phyloP scores from a whole-genome alignment of 2,888 invertebrate genomes.

The Acanthosepion esculentum region DNA sequence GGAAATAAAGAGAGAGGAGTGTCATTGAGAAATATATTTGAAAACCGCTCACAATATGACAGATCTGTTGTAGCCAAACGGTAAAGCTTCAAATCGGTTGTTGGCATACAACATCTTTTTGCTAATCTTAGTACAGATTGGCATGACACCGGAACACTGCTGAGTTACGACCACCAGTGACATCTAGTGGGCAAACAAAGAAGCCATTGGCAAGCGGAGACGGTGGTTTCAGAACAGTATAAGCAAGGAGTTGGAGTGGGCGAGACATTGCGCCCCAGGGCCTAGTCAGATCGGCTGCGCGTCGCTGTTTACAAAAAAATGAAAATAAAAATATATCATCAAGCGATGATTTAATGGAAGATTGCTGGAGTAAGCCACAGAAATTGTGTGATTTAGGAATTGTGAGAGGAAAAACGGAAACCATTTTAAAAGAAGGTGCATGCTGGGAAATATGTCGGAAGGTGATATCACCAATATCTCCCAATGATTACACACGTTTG shows the following conservation, averaged over 20 bases:
- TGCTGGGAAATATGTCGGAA: background rate
- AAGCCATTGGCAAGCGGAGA: background rate
- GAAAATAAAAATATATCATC: background rate
- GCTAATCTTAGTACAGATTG: background rate
- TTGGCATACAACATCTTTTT: background rate
- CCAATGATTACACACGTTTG: background rate
- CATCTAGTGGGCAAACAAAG: slow-evolving; percentile 21
- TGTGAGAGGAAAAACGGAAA: background rate
- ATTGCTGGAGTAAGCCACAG: background rate
- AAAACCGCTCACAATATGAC: background rate
- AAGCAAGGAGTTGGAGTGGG: background rate
- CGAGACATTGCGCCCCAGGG: background rate
- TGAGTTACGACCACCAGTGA: background rate
- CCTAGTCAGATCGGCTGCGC: background rate
- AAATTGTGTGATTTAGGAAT: background rate
- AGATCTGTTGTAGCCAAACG: background rate
- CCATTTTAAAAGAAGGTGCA: background rate
- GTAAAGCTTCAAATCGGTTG: background rate
- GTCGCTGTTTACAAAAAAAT: background rate
- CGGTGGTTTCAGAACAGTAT: background rate
- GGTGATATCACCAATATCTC: background rate
- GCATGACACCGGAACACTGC: background rate
- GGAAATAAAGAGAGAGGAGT: background rate
- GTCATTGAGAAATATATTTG: background rate
- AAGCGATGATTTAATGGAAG: background rate